Evolutionary conservation across 2,113 vertebrate species (phyloP).

Genomic region (Danio rerio): DNA sequence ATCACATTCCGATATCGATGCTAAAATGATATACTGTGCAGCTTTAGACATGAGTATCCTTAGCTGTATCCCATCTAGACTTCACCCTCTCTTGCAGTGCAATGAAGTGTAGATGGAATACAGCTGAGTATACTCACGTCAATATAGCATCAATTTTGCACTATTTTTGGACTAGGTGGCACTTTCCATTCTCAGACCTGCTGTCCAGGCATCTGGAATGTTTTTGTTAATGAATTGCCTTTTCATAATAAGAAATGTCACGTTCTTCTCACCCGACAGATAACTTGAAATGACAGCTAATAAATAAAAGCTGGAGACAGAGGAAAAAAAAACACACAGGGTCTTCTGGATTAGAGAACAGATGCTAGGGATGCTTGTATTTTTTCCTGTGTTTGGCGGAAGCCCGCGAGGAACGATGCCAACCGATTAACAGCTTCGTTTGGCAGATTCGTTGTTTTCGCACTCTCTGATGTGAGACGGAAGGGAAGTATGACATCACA

Average conservation of each 20-base stretch:
- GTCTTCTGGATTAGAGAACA: conserved; percentile 66
- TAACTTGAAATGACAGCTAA: conserved; percentile 70
- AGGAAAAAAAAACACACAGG: conserved; percentile 44
- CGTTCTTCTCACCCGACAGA: conserved; percentile 67
- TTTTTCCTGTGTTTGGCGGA: conserved; percentile 64
- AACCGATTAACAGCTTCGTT: conserved; percentile 67
- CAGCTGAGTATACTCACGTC: too few relatives aligned
- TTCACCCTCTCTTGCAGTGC: too few relatives aligned
- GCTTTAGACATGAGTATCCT: too few relatives aligned
- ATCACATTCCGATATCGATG: too few relatives aligned
- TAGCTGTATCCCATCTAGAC: too few relatives aligned
- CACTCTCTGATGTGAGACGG: conserved; percentile 56
- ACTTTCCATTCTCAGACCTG: conserved; percentile 66
- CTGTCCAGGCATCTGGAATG: conserved; percentile 63
- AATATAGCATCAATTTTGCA: too few relatives aligned
- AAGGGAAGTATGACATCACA: conserved; percentile 59
- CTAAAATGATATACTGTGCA: too few relatives aligned
- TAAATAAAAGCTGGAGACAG: conserved; percentile 61
- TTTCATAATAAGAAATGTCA: conserved; percentile 76
- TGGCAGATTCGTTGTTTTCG: conserved; percentile 57
- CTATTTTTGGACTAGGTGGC: conserved; percentile 49
- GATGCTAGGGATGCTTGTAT: conserved; percentile 66
- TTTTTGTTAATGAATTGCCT: conserved; percentile 74
- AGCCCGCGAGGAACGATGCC: conserved; percentile 58
- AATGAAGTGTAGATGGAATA: too few relatives aligned